phyloP scores from a whole-genome alignment of 1,140 invertebrate species.

The Tribolium castaneum region DNA sequence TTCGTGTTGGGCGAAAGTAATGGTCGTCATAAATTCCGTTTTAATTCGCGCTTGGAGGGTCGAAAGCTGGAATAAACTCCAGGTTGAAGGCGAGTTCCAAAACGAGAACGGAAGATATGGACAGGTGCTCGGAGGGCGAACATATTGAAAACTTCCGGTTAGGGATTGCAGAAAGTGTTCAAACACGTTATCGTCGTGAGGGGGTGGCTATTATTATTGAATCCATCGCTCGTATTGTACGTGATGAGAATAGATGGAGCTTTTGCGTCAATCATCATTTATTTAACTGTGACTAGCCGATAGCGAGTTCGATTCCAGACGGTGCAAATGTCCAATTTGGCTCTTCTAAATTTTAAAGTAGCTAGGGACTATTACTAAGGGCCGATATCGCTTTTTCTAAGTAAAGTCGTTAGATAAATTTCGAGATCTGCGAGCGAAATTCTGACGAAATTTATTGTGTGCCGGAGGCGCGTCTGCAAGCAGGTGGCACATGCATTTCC shows the following conservation, averaged over 20 bases:
- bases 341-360: neutral
- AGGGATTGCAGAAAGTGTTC: constrained; percentile 46
- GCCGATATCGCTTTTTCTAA: neutral
- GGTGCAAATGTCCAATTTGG: neutral
- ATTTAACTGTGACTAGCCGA: neutral
- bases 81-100: constrained; percentile 18
- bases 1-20: constrained; percentile 1
- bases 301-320: neutral
- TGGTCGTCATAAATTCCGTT: constrained; percentile 12
- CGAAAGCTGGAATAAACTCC: constrained; percentile 2
- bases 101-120: constrained; percentile 27
- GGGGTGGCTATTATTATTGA: constrained; percentile 36
- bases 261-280: constrained; percentile 29
- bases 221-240: constrained; percentile 18
- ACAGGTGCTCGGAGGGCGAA: constrained; percentile 23
- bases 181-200: constrained; percentile 36
- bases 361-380: neutral
- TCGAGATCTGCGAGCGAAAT: neutral
- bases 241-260: constrained; percentile 33
- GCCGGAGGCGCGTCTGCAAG: neutral
- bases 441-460: constrained; percentile 5
- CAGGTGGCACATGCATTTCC: constrained; percentile 3
- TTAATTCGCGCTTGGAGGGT: constrained; percentile 23
- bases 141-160: constrained; percentile 45
- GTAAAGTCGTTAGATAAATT: neutral